phyloP scores from a whole-genome alignment of 2,888 invertebrate genomes.

The Drosophila buzzatii region DNA sequence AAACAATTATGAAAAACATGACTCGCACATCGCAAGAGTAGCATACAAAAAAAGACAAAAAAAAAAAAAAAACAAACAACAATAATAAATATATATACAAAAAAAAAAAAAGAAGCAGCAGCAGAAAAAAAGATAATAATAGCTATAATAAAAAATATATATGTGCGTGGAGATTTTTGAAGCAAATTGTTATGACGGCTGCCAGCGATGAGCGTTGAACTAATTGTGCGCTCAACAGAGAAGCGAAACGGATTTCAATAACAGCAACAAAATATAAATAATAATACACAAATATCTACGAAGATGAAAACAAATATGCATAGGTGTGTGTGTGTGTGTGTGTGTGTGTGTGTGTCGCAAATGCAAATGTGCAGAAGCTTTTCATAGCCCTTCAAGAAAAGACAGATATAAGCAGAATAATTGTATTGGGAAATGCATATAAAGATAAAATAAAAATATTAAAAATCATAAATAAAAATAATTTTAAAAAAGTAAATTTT shows the following conservation, averaged over 20 bases:
- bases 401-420: no score
- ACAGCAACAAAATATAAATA: conserved; percentile 1
- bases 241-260: conserved; percentile 56
- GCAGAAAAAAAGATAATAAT: conserved; percentile 22
- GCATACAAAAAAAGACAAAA: not conserved
- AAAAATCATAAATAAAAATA: no score
- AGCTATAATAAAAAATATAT: conserved; percentile 31
- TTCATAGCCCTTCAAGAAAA: not conserved
- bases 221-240: conserved; percentile 76
- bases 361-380: conserved; percentile 1
- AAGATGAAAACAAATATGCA: not conserved
- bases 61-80: conserved; percentile 16
- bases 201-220: conserved; percentile 72
- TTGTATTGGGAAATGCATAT: not conserved
- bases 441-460: no score
- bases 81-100: conserved; percentile 13
- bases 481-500: no score
- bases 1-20: conserved; percentile 48
- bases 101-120: not conserved
- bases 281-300: conserved; percentile 3
- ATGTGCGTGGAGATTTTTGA: conserved; percentile 21
- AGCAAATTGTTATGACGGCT: conserved; percentile 70
- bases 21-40: conserved; percentile 15
- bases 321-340: not conserved
- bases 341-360: no score